Evolutionary conservation across 1,140 invertebrate species (phyloP).

Genomic region (Drosophila azteca): DNA sequence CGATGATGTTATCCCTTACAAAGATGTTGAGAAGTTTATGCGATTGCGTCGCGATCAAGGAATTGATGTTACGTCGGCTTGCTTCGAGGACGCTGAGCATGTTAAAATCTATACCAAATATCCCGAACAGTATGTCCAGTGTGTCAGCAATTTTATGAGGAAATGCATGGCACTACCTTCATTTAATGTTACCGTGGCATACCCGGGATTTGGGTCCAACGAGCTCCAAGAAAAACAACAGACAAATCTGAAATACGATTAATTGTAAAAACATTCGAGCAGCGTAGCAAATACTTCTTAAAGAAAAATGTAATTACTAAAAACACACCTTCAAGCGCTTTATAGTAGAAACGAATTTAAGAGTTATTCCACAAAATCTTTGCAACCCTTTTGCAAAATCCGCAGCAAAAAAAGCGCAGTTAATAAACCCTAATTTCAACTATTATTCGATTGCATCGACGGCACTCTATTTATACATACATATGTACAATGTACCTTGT

Average conservation of each 20-base stretch:
- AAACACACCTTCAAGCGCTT: constrained; percentile 43
- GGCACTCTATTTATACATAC: no score
- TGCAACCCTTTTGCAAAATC: constrained; percentile 34
- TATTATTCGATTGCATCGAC: no score
- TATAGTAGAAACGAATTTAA: constrained; percentile 67
- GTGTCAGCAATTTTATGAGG: constrained; percentile 86
- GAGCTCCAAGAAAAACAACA: constrained; percentile 13
- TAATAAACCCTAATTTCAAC: no score
- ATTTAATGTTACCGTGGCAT: constrained; percentile 14
- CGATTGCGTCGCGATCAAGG: constrained; percentile 85
- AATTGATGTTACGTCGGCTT: constrained; percentile 86
- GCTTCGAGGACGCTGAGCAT: constrained; percentile 89
- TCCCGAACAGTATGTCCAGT: constrained; percentile 86
- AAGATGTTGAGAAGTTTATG: constrained; percentile 87
- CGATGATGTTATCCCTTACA: constrained; percentile 86
- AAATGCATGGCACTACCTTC: constrained; percentile 84
- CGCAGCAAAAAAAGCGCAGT: no score
- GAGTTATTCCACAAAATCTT: constrained; percentile 2
- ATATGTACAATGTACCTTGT: no score
- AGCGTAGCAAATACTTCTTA: constrained; percentile 24
- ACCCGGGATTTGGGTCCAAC: not conserved
- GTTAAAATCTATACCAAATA: constrained; percentile 88
- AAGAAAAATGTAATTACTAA: constrained; percentile 27
- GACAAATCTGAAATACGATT: constrained; percentile 60
- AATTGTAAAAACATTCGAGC: constrained; percentile 33